Evolutionary conservation across 2,888 invertebrate species (phyloP).

Genomic region (Tetheella fluctuosa): DNA sequence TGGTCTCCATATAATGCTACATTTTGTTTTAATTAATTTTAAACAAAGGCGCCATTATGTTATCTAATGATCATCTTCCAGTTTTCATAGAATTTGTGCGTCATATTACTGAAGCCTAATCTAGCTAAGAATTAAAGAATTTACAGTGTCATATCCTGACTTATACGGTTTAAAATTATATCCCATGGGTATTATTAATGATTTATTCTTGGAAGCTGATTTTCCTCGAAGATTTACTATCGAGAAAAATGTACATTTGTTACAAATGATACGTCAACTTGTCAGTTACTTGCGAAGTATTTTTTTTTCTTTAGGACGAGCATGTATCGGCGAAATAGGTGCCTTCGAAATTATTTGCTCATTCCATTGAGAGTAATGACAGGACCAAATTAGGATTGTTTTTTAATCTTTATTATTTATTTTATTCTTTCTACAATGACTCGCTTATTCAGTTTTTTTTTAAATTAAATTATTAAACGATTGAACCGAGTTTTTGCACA

Average conservation of each 20-base stretch:
- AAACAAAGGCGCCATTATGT: background rate
- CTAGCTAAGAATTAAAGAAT: conserved; percentile 1
- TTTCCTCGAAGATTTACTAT: background rate
- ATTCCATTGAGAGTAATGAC: background rate
- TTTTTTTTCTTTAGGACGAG: background rate
- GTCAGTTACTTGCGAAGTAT: background rate
- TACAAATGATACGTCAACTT: background rate
- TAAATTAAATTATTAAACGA: no score
- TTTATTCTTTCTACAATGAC: no score
- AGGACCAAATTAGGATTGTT: background rate
- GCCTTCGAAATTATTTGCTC: no score
- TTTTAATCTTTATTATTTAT: no score
- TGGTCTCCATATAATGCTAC: background rate
- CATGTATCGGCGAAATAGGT: no score
- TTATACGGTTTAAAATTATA: background rate
- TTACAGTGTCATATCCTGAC: background rate
- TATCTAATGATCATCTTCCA: background rate
- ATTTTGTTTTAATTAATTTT: background rate
- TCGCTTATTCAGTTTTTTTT: no score
- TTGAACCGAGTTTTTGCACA: background rate
- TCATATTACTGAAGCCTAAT: background rate
- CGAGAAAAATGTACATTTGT: background rate
- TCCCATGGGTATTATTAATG: background rate
- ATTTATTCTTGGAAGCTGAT: conserved; percentile 4
- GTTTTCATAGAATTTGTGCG: conserved; percentile 3